phyloP scores from a whole-genome alignment of 2,797 vertebrate species.

The Onychomys leucogaster region DNA sequence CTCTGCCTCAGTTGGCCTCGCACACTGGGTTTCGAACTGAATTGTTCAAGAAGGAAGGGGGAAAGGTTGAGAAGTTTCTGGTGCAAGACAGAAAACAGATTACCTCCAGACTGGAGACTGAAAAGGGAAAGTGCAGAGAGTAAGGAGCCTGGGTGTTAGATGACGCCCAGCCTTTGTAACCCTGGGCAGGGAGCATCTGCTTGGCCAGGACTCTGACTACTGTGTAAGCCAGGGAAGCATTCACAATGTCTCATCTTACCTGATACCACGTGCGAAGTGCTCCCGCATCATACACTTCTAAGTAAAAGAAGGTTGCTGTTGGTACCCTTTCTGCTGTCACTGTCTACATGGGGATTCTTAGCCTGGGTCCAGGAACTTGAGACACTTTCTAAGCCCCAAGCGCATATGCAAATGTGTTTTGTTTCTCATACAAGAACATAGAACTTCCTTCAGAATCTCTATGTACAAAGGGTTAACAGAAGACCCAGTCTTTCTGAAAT shows the following conservation, averaged over 20 bases:
- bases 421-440: background rate
- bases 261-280: background rate
- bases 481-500: slow-evolving; percentile 41
- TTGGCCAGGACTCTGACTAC: background rate
- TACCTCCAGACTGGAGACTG: background rate
- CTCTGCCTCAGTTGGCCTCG: background rate
- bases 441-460: slow-evolving; percentile 16
- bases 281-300: background rate
- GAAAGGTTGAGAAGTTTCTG: background rate
- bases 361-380: background rate
- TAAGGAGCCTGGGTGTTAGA: background rate
- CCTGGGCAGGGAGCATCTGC: background rate
- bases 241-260: background rate
- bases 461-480: slow-evolving; percentile 12
- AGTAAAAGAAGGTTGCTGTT: background rate
- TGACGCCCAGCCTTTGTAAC: background rate
- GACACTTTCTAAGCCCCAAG: background rate
- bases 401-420: background rate
- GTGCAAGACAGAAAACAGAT: background rate
- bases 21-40: background rate
- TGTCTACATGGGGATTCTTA: background rate
- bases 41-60: background rate
- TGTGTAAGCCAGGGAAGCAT: background rate
- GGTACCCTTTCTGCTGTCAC: background rate
- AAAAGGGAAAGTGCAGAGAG: background rate